Percentiles rank a stretch among this genome's conserved stretches.
These are phyloP conservation scores for Meghimatium bilineatum DNA, from an alignment of 2,888 invertebrate genomes.

Conservation along the genomic window DNA sequence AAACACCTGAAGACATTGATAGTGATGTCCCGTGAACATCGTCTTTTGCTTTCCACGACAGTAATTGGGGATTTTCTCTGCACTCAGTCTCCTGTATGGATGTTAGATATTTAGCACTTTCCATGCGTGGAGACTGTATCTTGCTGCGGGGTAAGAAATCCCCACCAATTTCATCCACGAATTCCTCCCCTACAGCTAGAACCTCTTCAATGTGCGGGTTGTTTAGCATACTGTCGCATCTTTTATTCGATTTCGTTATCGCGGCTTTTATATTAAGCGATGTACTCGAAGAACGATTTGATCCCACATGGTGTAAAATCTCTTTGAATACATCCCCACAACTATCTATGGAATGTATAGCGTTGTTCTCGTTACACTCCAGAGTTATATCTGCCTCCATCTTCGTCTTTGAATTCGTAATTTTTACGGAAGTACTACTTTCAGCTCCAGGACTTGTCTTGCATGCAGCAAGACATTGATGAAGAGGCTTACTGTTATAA, in stretches of 20 bases:
- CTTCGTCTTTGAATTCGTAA: not conserved
- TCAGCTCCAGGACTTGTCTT: not conserved
- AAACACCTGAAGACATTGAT: not conserved
- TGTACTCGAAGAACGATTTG: not conserved
- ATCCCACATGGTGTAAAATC: not conserved
- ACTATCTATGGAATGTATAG: not conserved
- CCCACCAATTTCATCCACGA: conserved; percentile 7
- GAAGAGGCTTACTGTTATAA: not conserved
- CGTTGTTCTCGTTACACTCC: conserved; percentile 10
- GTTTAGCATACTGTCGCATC: not conserved
- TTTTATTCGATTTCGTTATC: not conserved
- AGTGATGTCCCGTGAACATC: not conserved
- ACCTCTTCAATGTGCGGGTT: conserved; percentile 19
- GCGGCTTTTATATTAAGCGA: not conserved
- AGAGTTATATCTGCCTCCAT: not conserved
- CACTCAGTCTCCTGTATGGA: not conserved
- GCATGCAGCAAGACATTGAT: not conserved
- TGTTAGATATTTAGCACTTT: not conserved
- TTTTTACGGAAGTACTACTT: not conserved
- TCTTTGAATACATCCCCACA: conserved; percentile 16
- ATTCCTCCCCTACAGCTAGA: conserved; percentile 9
- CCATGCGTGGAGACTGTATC: not conserved
- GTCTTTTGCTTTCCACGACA: not conserved
- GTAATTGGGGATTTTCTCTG: not conserved
- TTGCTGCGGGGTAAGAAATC: not conserved